Evolutionary conservation across 1,140 invertebrate species (phyloP).

Genomic region (Scylla paramamosain): DNA sequence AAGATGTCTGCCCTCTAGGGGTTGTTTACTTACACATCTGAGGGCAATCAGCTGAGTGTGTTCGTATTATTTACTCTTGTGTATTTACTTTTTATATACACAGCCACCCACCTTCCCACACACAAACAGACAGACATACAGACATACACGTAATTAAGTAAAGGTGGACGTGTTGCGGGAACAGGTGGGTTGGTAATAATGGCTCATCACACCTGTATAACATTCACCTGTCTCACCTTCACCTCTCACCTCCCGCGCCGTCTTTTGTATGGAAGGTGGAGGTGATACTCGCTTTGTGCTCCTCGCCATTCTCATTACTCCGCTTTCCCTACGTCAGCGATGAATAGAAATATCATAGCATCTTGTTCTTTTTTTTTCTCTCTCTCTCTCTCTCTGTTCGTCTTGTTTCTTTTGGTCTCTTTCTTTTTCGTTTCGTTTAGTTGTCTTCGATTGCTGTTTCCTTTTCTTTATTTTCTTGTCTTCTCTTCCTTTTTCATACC

Average conservation of each 20-base stretch:
- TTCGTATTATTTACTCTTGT: neutral
- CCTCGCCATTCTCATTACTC: too few species aligned
- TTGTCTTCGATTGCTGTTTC: too few species aligned
- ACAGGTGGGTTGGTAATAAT: neutral
- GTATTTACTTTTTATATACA: neutral
- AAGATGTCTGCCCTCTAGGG: neutral
- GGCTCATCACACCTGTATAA: neutral
- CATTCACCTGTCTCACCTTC: neutral
- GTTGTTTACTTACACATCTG: neutral
- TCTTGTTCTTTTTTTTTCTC: neutral
- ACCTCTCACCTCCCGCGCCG: neutral
- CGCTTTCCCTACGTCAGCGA: too few species aligned
- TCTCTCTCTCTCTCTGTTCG: neutral
- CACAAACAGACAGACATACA: conserved; percentile 3
- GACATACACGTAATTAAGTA: conserved; percentile 44
- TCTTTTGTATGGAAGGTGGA: too few species aligned
- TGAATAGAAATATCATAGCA: too few species aligned
- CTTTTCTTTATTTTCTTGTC: too few species aligned
- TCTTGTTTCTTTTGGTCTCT: neutral
- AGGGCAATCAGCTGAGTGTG: conserved; percentile 6
- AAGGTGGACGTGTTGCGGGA: neutral
- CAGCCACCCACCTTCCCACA: neutral
- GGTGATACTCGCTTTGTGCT: too few species aligned
- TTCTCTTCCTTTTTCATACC: too few species aligned
- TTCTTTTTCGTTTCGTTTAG: neutral